Percentiles rank a stretch among this genome's conserved stretches.
Evolutionary conservation across 2,797 vertebrate genomes (phyloP).

Genomic region (Sebastes jordani): DNA sequence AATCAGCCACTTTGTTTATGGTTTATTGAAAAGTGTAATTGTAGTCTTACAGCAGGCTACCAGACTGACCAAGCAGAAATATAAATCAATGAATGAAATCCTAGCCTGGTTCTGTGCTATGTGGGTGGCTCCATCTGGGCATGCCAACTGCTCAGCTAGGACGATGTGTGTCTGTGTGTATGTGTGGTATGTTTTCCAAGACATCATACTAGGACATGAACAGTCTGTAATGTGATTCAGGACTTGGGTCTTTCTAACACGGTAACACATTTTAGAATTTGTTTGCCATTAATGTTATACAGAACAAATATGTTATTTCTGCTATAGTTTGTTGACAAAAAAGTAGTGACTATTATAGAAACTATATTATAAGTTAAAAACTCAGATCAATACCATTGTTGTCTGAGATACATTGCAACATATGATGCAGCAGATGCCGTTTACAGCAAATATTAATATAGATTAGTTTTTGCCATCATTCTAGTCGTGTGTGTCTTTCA

Average conservation of each 20-base stretch:
- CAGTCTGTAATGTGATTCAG: neutral
- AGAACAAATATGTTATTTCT: neutral
- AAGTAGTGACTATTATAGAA: neutral
- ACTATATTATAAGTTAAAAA: neutral
- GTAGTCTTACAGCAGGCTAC: conserved; percentile 15
- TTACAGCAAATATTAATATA: neutral
- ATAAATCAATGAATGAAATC: conserved; percentile 69
- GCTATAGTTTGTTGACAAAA: neutral
- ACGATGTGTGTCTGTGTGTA: neutral
- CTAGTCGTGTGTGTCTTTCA: neutral
- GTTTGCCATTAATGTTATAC: neutral
- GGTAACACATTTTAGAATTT: neutral
- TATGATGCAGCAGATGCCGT: neutral
- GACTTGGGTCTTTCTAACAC: neutral
- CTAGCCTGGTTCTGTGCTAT: conserved; percentile 42
- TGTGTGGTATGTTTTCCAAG: neutral
- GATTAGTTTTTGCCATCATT: neutral
- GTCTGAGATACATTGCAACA: neutral
- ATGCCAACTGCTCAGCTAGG: conserved; percentile 60
- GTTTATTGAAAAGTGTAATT: neutral
- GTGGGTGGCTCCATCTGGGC: conserved; percentile 75
- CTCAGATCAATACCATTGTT: neutral
- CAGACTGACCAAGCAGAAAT: conserved; percentile 30
- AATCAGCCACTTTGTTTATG: neutral
- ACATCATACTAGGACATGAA: neutral